Base-by-base conservation (phyloP, 1,140 invertebrate genomes). In the Protaetia brevitarsis region DNA sequence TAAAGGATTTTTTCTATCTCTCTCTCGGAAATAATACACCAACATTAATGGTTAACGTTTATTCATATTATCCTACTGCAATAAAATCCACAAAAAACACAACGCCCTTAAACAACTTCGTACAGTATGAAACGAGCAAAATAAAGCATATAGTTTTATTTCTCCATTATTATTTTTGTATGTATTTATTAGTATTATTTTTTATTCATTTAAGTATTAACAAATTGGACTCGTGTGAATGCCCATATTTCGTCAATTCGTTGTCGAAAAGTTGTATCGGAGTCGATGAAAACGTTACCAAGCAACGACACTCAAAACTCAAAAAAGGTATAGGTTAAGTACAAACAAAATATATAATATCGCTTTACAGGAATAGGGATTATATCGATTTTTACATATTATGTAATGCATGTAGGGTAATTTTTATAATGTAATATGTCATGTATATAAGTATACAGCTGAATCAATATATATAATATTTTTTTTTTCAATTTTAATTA, bases 51-150 rank as follows among this genome's bases (percentile, higher is more conserved):
- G 21, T 51, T 51, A 51, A 51, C 41, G 41, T 51, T 51, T 51
- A 51, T 51, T 51, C 26, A 13, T 51, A n/a, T n/a, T n/a, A 23
- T 23, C 19, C 41, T 51, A 51, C 41, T 51, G 41, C 41, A 51
- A 51, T 51, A 51, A 51, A 51, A 51, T 51, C 41, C 41, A 51
- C 41, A 51, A 51, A n/a, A n/a, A 51, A 51, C 41, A 51, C 41
- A 51, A 51, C 41, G 41, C 41, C 26, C 41, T 23, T 51, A 51
- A 51, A 51, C 41, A 51, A 51, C 19, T 51, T 26, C 13, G 26
- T 11, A 51, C 21, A 3, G 26, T 51, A 23, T 8, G 41, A 23
- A 51, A 51, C 41, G 21, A 51, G 41, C 19, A 51, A 51, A 51
- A 21, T 23, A 51, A 51, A 51, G 41, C 41, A 51, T 51, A 10